Evolutionary conservation across 2,888 invertebrate genomes (phyloP), one percentile per base, ranked within the genome.

Genomic region (Temnothorax ravouxi): DNA sequence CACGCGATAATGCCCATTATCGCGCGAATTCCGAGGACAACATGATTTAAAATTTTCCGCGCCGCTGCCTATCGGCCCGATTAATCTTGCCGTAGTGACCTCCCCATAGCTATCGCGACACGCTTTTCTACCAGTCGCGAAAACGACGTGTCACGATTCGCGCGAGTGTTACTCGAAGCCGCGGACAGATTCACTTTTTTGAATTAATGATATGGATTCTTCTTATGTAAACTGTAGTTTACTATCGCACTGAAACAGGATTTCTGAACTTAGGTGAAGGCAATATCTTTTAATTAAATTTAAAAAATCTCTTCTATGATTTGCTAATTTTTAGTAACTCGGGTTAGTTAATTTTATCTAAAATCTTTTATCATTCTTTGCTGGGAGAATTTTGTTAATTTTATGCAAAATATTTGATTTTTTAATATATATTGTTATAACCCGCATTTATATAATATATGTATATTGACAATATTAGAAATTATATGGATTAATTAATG

Each of bases 1-100:
- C 52, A 50, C 64, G 71, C 72, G 54, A 61, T 80, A 77, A 79
- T 80, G 83, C 38, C 69, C 41, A 87, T 90, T 89, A 87, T 89
- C 89, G 87, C 83, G 81, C 66, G 86, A 89, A 89, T 89, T 89
- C 66, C 89, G 90, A 89, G 90, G 89, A 88, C 90, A 74, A 44
- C 47, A 71, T 81, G 67, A 86, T 87, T 85, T 82, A 87, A 88
- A 90, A 89, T 90, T 91, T 92, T 91, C 89, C 88, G 76, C 87
- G 83, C 83, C 84, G 84, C 81, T 76, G 76, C 69, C 80, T 88
- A 85, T 71, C 86, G 84, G 87, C 83, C 85, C 90, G 90, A 87
- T 90, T 88, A 83, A 87, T 91, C 92, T 89, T 79, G 87, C 87
- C 29, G 29, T 74, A 21, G 44, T 47, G 89, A 75, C 90, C 90